Conservation (phyloP, 37 sponge, comb jelly and placozoan genomes). For the Axinella damicornis region DNA sequence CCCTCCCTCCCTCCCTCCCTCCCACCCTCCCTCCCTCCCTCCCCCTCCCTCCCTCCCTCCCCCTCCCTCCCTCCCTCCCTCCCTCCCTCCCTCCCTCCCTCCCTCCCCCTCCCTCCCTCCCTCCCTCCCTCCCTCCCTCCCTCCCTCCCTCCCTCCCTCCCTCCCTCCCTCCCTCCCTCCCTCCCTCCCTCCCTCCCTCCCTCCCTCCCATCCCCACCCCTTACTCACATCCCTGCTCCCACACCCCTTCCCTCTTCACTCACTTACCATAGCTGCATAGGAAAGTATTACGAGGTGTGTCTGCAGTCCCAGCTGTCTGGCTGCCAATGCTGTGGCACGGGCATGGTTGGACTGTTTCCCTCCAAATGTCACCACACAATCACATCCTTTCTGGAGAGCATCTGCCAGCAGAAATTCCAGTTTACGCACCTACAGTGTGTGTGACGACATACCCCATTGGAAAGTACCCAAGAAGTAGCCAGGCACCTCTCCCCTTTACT, state of each 20-base stretch:
- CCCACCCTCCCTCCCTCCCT: background rate
- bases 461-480: too few species aligned
- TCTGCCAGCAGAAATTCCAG: conserved; percentile 90
- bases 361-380: conserved; percentile 82
- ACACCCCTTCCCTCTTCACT: background rate
- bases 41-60: background rate
- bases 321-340: conserved; percentile 80
- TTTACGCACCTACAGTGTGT: conserved; percentile 70
- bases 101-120: background rate
- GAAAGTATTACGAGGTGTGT: conserved; percentile 28
- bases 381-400: conserved; percentile 67
- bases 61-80: background rate
- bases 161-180: background rate
- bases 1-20: background rate
- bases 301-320: conserved; percentile 73
- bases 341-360: conserved; percentile 77
- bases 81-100: background rate
- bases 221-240: background rate
- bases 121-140: background rate
- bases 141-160: background rate
- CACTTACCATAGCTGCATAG: background rate
- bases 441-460: background rate
- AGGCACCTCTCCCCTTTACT: too few species aligned
- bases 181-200: background rate
- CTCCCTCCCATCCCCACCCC: background rate